phyloP scores from a whole-genome alignment of 1,140 invertebrate species.

The Zeugodacus cucurbitae region DNA sequence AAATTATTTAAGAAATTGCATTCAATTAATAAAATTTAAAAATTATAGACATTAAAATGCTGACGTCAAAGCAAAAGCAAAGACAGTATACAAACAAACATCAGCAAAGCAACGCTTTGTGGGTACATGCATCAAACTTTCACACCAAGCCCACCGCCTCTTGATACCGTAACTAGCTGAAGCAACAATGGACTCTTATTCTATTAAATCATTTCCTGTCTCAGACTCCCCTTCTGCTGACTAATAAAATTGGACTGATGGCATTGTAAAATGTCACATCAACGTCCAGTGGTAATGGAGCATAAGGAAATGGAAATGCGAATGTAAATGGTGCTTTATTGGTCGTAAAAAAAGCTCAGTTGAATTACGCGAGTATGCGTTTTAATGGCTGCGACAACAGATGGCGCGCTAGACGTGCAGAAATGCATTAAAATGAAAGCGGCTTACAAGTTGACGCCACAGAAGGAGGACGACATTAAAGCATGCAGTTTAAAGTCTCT shows the following conservation, averaged over 20 bases:
- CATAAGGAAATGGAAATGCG: background rate
- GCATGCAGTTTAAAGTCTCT: no score
- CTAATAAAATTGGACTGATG: conserved; percentile 4
- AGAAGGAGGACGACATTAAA: no score
- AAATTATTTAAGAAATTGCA: no score
- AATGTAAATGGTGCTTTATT: conserved; percentile 13
- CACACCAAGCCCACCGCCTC: background rate
- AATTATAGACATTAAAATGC: no score
- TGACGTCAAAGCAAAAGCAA: background rate
- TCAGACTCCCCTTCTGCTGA: background rate
- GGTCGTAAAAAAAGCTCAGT: conserved; percentile 27
- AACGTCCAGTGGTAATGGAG: background rate
- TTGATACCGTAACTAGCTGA: background rate
- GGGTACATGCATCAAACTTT: background rate
- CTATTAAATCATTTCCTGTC: background rate
- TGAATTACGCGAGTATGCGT: background rate
- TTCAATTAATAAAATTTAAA: no score
- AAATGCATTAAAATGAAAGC: background rate
- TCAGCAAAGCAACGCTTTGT: background rate
- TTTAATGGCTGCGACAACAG: background rate
- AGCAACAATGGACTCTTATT: background rate
- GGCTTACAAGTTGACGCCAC: background rate
- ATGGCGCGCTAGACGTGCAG: background rate
- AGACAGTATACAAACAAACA: background rate
- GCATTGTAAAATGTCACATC: conserved; percentile 23